Evolutionary conservation across 2,888 invertebrate species (phyloP), one percentile per base, ranked within the genome.

Genomic region (Drosophila kambysellisi): DNA sequence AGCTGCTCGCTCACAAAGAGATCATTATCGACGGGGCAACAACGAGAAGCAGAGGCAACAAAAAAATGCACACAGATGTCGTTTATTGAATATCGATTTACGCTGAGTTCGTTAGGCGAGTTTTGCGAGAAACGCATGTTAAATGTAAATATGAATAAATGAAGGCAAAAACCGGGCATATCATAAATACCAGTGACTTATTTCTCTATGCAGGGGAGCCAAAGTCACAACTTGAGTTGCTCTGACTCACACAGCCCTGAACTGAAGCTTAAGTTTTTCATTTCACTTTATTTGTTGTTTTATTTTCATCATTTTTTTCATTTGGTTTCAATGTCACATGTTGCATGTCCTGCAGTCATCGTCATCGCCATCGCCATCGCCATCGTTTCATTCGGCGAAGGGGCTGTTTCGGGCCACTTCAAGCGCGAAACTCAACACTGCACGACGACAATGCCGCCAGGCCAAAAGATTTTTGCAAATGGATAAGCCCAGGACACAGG

Each of bases 21-120:
- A 85, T 89, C 86, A 89, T 88, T 87, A 82, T 88, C 89, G 58
- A 66, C 70, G 76, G 58, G 77, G 62, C 67, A 76, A 56, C 64
- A 54, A 62, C n/a, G 33, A 65, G 57, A 48, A 48, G 25, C 33
- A 30, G 50, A 48, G 6, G 12, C 20, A 33, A 37, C 30, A 30
- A 20, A 29, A 15, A 35, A n/a, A 35, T 91, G 79, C 82, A 79
- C 84, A 91, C 90, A 90, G 91, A 90, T 90, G 90, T 91, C 89
- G 86, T 91, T 90, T 90, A 91, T 90, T 90, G 90, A 89, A 90
- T 90, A 91, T 91, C 91, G 90, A 90, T 90, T 91, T 91, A 91
- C 91, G 82, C 70, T 50, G 85, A 89, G 74, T 89, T 84, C 89
- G 84, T 84, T 84, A 88, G 81, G 75, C 69, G 61, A 73, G 73